Base-by-base conservation (phyloP, 2,888 invertebrate species). In the Noctua fimbriata region DNA sequence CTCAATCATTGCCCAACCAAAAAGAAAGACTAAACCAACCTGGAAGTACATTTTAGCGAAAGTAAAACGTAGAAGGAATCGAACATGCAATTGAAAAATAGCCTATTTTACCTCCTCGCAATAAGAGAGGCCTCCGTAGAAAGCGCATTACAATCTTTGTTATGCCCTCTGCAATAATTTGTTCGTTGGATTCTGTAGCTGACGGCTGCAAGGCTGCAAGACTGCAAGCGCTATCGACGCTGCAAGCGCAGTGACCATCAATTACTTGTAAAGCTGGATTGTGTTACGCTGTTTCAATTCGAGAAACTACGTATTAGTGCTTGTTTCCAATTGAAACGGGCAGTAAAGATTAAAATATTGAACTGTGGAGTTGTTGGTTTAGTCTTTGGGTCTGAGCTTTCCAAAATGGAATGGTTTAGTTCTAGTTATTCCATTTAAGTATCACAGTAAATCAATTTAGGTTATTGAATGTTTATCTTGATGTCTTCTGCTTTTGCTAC, bases 131-230 rank as follows among this genome's bases (percentile, higher is more conserved):
- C 69, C 28, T 60, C 89, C 82, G 89, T 93, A 93, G 93, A 94
- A 94, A 94, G 94, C 93, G 91, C 93, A 84, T 91, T 90, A 90
- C 90, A 91, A 93, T 93, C 92, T 92, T 92, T 91, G 92, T 90
- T 91, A 93, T 93, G 92, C 91, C 89, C 89, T 90, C 85, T 81
- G 91, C 90, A 92, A 93, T 93, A 93, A 94, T 93, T 94, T 91
- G 91, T 93, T 83, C 86, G 89, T 90, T 79, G 87, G 89, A 90
- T 89, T 90, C 90, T 90, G 90, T 69, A 74, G 80, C 84, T 84
- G 84, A 86, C 79, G 82, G 88, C 79, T 90, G 87, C 86, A 44
- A 44, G 10, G 16, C 67, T 67, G 67, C 41, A 66, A 66, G 82
- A 79, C 79, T 89, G 87, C 86, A 81, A 87, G 86, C 86, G 83